These are phyloP conservation scores for Rhinoraja longicauda DNA, from an alignment of 2,797 vertebrate species.

Conservation along the genomic window DNA sequence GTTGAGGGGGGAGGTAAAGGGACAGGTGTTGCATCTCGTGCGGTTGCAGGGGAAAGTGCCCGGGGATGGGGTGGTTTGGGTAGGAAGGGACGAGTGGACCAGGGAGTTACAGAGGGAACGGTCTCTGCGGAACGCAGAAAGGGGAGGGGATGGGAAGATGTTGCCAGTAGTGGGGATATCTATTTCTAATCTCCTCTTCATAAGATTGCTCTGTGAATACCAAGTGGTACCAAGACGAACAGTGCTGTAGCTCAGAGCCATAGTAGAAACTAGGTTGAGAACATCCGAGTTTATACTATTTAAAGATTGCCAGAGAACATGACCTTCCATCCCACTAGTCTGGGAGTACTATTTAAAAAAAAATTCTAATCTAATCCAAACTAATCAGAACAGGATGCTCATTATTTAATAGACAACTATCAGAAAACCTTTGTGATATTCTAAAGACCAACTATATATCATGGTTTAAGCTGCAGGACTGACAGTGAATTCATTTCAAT, in stretches of 20 bases:
- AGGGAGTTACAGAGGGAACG: too few species aligned
- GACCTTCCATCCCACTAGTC: not conserved
- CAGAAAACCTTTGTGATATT: too few species aligned
- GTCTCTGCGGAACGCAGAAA: too few species aligned
- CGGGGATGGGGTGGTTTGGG: too few species aligned
- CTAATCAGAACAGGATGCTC: not conserved
- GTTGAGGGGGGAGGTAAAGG: too few species aligned
- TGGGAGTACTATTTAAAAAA: not conserved
- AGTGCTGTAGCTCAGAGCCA: not conserved
- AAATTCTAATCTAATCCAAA: not conserved
- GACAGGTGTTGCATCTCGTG: too few species aligned
- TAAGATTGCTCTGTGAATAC: not conserved
- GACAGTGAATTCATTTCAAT: slow-evolving; percentile 15
- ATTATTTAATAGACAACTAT: not conserved
- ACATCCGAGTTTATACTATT: not conserved
- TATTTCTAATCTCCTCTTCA: not conserved
- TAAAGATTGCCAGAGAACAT: not conserved
- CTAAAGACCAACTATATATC: not conserved
- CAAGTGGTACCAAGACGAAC: not conserved
- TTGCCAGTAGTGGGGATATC: too few species aligned
- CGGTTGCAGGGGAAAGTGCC: too few species aligned
- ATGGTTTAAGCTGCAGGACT: not conserved
- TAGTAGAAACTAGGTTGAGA: not conserved
- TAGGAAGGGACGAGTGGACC: too few species aligned
- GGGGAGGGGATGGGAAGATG: too few species aligned